Base-by-base conservation (phyloP, 2,888 invertebrate species). In the Hylaea fasciaria region DNA sequence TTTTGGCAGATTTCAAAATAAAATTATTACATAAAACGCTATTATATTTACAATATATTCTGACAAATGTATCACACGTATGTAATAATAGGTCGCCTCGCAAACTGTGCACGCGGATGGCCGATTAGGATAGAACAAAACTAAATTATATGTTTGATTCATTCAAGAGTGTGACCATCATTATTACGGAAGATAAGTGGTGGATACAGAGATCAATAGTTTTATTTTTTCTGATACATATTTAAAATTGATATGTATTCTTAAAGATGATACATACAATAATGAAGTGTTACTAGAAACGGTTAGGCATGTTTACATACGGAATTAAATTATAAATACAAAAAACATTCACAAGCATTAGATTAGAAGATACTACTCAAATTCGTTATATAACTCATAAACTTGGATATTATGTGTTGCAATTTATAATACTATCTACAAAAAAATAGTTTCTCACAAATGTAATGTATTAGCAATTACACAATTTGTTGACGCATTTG, bases 31-130 rank as follows among this genome's bases (percentile, higher is more conserved):
- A 87, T 84, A 87, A 87, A 88, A 86, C 79, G 77, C 86, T 82
- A 81, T 84, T 63, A 67, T 91, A 91, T 92, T 90, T 92, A 92
- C 91, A 92, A 87, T 87, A 85, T 83, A 84, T 77, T 86, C 88
- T 87, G 89, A 80, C 86, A 86, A 85, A 82, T 81, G 77, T 72
- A 81, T 81, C 79, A 82, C 87, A 90, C 90, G 89, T 80, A 85
- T 87, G 80, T 84, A 87, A 85, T 83, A 81, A 81, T 75, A 71
- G 28, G 28, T 77, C 81, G 85, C 85, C 89, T 87, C 90, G 87
- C 87, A 73, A 67, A 76, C 87, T 85, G 86, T 87, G 87, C 87
- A 79, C 68, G 71, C 61, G 54, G 39, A 46, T 49, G 47, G 45
- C 45, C 37, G 16, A 16, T 44, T 14, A 16, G 29, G 28, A 29